Base-by-base conservation (phyloP, 1,140 invertebrate genomes). In the Procambarus virginalis region DNA sequence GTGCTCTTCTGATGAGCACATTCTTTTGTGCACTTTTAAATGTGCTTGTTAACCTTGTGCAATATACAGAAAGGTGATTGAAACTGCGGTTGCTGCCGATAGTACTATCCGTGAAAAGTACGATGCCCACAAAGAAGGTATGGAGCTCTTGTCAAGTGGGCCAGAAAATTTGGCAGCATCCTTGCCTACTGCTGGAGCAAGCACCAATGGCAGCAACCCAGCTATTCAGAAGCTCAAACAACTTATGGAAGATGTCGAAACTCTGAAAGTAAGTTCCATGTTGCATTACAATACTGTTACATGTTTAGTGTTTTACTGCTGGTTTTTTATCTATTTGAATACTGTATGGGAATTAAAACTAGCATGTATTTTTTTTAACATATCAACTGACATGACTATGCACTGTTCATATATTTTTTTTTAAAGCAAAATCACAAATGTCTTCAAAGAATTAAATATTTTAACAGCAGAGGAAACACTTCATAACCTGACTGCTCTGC, bases 201-300 rank as follows among this genome's bases (percentile, higher is more conserved):
- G 91, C n/a, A 84, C 68, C n/a, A 86, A 73, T 58, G 87, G 88
- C 70, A 88, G 83, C 48, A 93, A 64, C 12, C 90, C 95, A 45
- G 95, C 95, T 90, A 96, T 96, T 14, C 93, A 95, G 34, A 95
- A 96, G 91, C 95, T 99, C 17, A 95, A 96, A 86, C 94, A 95
- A 78, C 95, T 99, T 58, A 98, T 99, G 97, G 95, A 96, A 93
- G 83, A 97, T 95, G 97, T 99, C 20, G 97, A 98, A 93, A 96
- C 96, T 58, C 94, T 99, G 22, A 99, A 98, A 95, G 85, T 87
- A n/a, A 12, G 58, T 49, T 46, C 45, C 12, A 64, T 64, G 17
- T 34, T 73, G 20, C 20, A 68, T 17, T 68, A 17, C 20, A 10
- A 68, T 68, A 5, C 20, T 55, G 2, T 55, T 55, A 34, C 34